These are phyloP conservation scores for Tauraco hartlaubi DNA, from an alignment of 2,797 vertebrate genomes.

Conservation along the genomic window DNA sequence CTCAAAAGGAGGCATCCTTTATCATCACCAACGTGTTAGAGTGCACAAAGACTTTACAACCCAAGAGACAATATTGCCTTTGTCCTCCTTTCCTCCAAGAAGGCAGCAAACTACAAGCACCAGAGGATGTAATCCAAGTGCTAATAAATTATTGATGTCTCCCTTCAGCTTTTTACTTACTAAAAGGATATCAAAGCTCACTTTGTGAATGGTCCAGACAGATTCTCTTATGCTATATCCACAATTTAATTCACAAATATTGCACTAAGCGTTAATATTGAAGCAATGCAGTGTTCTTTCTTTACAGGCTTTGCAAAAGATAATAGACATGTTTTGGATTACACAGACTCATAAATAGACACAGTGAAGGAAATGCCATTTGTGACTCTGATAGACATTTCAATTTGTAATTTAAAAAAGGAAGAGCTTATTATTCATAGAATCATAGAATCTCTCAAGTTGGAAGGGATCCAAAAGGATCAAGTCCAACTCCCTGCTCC, in stretches of 20 bases:
- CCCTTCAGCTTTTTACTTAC: constrained; percentile 64
- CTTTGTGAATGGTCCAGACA: constrained; percentile 63
- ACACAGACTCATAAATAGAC: not conserved
- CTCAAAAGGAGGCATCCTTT: not conserved
- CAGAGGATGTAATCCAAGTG: constrained; percentile 56
- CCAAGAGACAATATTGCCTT: not conserved
- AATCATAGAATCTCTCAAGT: no score
- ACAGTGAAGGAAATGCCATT: not conserved
- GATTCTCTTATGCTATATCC: constrained; percentile 40
- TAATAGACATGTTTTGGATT: constrained; percentile 25
- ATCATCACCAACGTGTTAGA: not conserved
- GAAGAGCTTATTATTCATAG: not conserved
- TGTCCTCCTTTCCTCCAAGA: constrained; percentile 44
- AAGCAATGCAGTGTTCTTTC: not conserved
- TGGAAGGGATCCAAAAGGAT: no score
- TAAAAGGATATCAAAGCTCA: constrained; percentile 65
- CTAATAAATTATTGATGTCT: constrained; percentile 68
- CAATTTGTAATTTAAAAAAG: not conserved
- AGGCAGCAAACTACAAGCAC: constrained; percentile 41
- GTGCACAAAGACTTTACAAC: not conserved
- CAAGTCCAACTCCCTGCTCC: no score
- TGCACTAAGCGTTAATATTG: not conserved
- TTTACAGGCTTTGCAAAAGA: constrained; percentile 25
- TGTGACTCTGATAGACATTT: not conserved
- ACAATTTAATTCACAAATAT: constrained; percentile 57